A percentile compares a stretch with the other conserved stretches of the same genome.
phyloP scores from a whole-genome alignment of 2,888 invertebrate species.

The Cantharis rustica region DNA sequence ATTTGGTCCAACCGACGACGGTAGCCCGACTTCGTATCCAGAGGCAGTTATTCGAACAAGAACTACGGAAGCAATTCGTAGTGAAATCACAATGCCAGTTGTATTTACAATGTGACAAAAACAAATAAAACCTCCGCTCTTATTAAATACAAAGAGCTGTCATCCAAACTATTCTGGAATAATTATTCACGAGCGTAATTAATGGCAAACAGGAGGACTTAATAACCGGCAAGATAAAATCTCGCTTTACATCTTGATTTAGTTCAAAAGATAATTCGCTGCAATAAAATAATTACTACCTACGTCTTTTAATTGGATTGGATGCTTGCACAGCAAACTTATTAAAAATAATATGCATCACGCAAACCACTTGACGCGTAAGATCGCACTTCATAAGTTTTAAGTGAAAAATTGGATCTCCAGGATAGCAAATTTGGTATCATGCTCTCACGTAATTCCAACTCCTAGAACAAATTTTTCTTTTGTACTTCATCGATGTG shows the following conservation, averaged over 20 bases:
- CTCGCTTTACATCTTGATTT: background rate
- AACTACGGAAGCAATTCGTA: slow-evolving; percentile 15
- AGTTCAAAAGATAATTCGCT: background rate
- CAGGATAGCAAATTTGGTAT: background rate
- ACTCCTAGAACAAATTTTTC: background rate
- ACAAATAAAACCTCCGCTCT: slow-evolving; percentile 1
- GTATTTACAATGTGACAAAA: slow-evolving; percentile 10
- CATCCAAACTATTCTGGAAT: background rate
- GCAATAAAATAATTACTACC: background rate
- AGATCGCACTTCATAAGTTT: background rate
- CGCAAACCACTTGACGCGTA: background rate
- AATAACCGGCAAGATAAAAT: background rate
- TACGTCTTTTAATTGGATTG: background rate
- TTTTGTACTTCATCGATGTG: background rate
- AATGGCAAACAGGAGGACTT: background rate
- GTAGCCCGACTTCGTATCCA: background rate
- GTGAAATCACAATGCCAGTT: slow-evolving; percentile 3
- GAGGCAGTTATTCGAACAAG: slow-evolving; percentile 6
- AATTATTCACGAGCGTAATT: background rate
- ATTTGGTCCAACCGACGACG: background rate
- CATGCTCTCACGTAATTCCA: background rate
- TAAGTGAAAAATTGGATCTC: background rate
- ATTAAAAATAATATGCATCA: background rate
- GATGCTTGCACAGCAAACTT: background rate
- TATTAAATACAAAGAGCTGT: background rate